Percentiles rank a stretch among this genome's conserved stretches.
Evolutionary conservation across 2,113 vertebrate species (phyloP).

Genomic region (Indri indri): DNA sequence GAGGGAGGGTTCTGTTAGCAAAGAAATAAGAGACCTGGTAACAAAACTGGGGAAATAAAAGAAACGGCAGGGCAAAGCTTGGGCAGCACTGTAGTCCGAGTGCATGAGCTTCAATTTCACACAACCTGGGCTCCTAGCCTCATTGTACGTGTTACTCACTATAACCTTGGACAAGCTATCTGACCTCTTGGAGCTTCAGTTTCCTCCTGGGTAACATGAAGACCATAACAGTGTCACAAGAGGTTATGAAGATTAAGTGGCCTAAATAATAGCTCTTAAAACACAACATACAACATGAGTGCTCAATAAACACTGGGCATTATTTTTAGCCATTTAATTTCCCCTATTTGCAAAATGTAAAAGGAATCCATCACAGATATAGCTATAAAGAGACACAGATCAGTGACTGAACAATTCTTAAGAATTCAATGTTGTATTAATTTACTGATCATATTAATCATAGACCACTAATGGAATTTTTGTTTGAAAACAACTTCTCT

Average conservation of each 20-base stretch:
- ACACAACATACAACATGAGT: background rate
- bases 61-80: rapidly evolving
- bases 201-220: background rate
- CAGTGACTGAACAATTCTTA: background rate
- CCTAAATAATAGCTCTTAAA: background rate
- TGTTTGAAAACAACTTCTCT: background rate
- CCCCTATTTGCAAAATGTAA: background rate
- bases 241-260: background rate
- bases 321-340: background rate
- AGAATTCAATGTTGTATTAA: background rate
- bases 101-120: rapidly evolving
- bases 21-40: background rate
- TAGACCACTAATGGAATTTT: background rate
- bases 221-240: background rate
- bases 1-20: background rate
- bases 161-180: background rate
- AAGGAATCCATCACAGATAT: background rate
- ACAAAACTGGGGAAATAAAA: background rate
- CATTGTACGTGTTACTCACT: no score
- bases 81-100: rapidly evolving
- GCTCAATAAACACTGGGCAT: background rate
- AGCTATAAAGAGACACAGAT: background rate
- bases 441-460: background rate
- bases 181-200: background rate
- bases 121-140: background rate